Conservation (phyloP, 2,888 invertebrate species). For the Drosophila nigricruria region DNA sequence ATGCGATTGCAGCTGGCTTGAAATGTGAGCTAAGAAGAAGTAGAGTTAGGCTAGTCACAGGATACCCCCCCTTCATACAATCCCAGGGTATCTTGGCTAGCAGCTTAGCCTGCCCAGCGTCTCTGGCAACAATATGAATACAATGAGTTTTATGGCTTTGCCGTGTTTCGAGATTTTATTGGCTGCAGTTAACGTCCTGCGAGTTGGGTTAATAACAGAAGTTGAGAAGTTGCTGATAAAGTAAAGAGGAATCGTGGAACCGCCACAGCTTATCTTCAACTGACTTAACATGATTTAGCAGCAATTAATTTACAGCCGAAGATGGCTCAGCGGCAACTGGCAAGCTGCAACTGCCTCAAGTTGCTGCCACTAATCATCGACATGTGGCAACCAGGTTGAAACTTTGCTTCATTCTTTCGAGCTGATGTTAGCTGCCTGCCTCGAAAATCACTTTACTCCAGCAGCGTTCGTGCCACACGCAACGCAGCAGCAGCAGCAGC, state of each 20-base stretch:
- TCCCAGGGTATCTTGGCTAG: conserved; percentile 3
- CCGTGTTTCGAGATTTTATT: conserved; percentile 56
- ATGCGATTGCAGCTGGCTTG: too few relatives aligned
- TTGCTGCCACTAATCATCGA: conserved; percentile 43
- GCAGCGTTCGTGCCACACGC: conserved; percentile 45
- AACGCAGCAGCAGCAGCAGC: conserved; percentile 7
- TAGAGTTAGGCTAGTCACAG: too few relatives aligned
- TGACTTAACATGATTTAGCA: conserved; percentile 27
- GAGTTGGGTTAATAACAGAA: conserved; percentile 30
- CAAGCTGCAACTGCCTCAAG: neutral
- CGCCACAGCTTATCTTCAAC: conserved; percentile 6
- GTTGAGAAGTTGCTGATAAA: conserved; percentile 15
- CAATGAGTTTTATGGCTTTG: conserved; percentile 62
- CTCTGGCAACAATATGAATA: conserved; percentile 54
- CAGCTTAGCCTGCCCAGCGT: neutral
- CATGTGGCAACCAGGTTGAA: conserved; percentile 24
- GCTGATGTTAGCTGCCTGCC: conserved; percentile 1
- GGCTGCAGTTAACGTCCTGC: conserved; percentile 35
- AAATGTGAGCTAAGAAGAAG: neutral
- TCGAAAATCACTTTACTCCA: conserved; percentile 41
- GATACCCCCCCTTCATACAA: neutral
- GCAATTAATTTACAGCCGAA: conserved; percentile 19
- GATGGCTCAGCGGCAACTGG: neutral
- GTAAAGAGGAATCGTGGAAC: neutral
- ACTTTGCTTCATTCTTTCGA: neutral